These are phyloP conservation scores for Dipodomys spectabilis DNA, from an alignment of 2,113 vertebrate genomes.

Conservation along the genomic window DNA sequence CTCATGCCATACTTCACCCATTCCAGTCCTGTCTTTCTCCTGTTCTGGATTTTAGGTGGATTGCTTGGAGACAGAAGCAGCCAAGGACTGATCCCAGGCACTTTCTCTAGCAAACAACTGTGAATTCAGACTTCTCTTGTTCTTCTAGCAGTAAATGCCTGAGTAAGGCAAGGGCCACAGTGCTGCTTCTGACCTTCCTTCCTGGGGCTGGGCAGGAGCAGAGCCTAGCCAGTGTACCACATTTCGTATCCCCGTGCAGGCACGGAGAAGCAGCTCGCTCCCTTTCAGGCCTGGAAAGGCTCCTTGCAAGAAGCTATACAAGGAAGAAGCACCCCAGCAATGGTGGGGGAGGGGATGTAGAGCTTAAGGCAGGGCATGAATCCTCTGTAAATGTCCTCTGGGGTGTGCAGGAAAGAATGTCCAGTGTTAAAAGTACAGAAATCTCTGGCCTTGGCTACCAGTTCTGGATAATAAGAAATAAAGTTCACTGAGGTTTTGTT, in stretches of 20 bases:
- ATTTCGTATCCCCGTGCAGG: constrained; percentile 57
- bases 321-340: neutral
- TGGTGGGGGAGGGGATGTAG: neutral
- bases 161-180: neutral
- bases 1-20: neutral
- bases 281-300: neutral
- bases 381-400: constrained; percentile 4
- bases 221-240: constrained; percentile 1
- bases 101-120: constrained; percentile 76
- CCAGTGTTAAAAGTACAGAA: constrained; percentile 69
- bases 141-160: neutral
- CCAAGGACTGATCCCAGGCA: constrained; percentile 57
- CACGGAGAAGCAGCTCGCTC: neutral
- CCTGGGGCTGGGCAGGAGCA: neutral
- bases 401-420: constrained; percentile 34
- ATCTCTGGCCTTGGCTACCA: constrained; percentile 60
- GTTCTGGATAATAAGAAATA: constrained; percentile 74
- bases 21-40: neutral
- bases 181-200: constrained; percentile 47
- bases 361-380: neutral
- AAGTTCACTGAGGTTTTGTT: constrained; percentile 75
- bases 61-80: constrained; percentile 42
- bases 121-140: constrained; percentile 66
- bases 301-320: constrained; percentile 21
- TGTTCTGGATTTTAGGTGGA: constrained; percentile 8